Evolutionary conservation across 2,113 vertebrate species (phyloP).

Genomic region (Apodemus sylvaticus): DNA sequence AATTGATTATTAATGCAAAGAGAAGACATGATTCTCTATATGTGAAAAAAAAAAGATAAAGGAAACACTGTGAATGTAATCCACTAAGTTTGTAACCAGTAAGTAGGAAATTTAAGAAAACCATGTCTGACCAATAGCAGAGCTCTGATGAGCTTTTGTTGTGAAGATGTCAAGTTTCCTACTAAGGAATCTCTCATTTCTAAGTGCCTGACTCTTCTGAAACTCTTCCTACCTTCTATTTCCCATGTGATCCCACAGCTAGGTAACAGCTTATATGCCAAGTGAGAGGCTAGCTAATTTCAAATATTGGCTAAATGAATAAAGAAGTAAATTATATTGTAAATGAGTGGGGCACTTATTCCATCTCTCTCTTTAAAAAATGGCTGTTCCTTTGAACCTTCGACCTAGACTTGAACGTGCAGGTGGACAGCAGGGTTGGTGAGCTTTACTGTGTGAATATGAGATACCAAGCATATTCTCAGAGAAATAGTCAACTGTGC

Average conservation of each 20-base stretch:
- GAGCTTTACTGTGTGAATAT: not conserved
- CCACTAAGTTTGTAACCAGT: not conserved
- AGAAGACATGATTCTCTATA: accelerated
- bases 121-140: not conserved
- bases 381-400: not conserved
- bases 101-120: not conserved
- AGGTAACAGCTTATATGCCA: not conserved
- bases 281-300: not conserved
- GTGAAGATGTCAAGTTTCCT: too few relatives aligned
- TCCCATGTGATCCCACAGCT: not conserved
- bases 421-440: too few relatives aligned
- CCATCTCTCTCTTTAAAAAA: slow-evolving; percentile 32
- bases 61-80: too few relatives aligned
- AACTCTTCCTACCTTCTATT: not conserved
- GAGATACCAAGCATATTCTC: not conserved
- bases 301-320: not conserved
- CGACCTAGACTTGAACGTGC: not conserved
- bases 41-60: not conserved
- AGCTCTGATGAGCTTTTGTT: not conserved
- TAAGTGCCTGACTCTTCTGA: not conserved
- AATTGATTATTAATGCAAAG: not conserved
- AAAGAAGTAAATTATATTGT: not conserved
- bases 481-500: not conserved
- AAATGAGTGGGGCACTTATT: not conserved
- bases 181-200: too few relatives aligned